Evolutionary conservation across 2,888 invertebrate species (phyloP).

Genomic region (Ryuthela nishihirai): DNA sequence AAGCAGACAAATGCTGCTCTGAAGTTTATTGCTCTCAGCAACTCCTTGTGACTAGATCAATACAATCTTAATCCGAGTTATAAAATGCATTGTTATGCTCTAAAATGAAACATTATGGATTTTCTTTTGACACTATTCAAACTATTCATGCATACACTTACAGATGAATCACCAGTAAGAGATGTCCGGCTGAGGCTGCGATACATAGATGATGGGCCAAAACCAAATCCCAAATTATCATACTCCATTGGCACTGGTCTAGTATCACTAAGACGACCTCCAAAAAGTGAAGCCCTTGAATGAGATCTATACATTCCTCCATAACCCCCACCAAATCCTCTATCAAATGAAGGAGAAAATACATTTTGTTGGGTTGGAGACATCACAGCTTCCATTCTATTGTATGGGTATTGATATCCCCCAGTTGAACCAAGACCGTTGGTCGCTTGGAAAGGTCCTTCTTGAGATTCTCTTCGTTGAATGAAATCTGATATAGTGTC

Average conservation of each 20-base stretch:
- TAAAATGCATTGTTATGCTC: no score
- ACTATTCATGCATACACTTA: no score
- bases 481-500: constrained; percentile 9
- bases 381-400: constrained; percentile 11
- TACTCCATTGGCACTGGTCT: constrained; percentile 18
- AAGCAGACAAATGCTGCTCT: no score
- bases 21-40: no score
- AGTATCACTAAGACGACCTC: constrained; percentile 18
- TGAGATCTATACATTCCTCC: constrained; percentile 25
- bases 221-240: not conserved
- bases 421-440: no score
- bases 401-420: no score
- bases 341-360: constrained; percentile 7
- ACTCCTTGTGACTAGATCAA: no score
- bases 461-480: constrained; percentile 4
- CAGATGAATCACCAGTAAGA: constrained; percentile 23
- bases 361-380: no score
- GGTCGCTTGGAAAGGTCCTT: no score
- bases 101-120: no score
- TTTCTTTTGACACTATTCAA: no score
- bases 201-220: constrained; percentile 17
- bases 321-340: constrained; percentile 4
- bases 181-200: constrained; percentile 32
- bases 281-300: constrained; percentile 24
- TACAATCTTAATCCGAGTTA: no score